Evolutionary conservation across 2,113 vertebrate species (phyloP).

Genomic region (Neolamprologus modestus): DNA sequence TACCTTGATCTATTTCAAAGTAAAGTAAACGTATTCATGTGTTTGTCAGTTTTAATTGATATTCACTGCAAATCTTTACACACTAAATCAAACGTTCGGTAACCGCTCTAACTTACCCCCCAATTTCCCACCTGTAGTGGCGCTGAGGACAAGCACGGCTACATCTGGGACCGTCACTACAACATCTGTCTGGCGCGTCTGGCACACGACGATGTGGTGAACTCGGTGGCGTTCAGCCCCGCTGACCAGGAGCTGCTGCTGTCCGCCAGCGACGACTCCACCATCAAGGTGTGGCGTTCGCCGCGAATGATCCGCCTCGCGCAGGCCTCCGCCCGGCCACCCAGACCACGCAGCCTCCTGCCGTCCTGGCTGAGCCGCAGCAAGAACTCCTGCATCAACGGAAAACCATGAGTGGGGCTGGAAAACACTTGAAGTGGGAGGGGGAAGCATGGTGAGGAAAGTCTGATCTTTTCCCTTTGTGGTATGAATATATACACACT

Average conservation of each 20-base stretch:
- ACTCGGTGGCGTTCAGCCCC: slow-evolving; percentile 92
- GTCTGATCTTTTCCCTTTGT: neutral
- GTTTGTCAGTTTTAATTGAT: neutral
- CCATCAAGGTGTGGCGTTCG: slow-evolving; percentile 94
- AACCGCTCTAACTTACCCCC: neutral
- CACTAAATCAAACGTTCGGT: neutral
- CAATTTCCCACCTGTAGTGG: slow-evolving; percentile 64
- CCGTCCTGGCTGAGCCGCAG: slow-evolving; percentile 77
- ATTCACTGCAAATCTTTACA: neutral
- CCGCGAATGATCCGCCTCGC: slow-evolving; percentile 71
- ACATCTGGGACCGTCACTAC: slow-evolving; percentile 98
- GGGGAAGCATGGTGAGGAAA: neutral
- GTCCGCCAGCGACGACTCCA: slow-evolving; percentile 87
- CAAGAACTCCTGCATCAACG: slow-evolving; percentile 59
- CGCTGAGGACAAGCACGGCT: slow-evolving; percentile 91
- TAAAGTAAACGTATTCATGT: neutral
- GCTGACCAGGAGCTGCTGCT: slow-evolving; percentile 92
- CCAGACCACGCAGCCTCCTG: slow-evolving; percentile 62
- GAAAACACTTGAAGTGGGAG: neutral
- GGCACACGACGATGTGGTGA: slow-evolving; percentile 90
- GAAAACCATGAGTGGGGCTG: slow-evolving; percentile 53
- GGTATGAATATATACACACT: slow-evolving; percentile 19
- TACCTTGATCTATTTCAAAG: neutral
- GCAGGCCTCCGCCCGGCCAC: slow-evolving; percentile 38
- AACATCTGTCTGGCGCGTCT: slow-evolving; percentile 91